phyloP scores from a whole-genome alignment of 2,113 vertebrate species.

The Dasypus novemcinctus region DNA sequence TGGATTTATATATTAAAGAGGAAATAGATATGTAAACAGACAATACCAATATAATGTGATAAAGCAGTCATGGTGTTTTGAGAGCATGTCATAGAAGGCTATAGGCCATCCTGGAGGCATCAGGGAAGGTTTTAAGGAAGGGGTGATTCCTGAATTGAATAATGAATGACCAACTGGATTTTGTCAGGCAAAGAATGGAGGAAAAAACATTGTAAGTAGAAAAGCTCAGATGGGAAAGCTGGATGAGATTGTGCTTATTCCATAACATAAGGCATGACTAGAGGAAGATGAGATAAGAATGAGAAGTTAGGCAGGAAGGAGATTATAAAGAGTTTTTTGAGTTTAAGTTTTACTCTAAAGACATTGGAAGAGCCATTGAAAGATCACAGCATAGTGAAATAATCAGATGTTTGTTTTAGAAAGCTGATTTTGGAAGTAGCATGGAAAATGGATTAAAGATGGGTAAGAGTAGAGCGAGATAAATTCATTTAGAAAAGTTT shows the following conservation, averaged over 20 bases:
- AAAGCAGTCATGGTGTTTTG: neutral
- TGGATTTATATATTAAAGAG: neutral
- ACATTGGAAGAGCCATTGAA: neutral
- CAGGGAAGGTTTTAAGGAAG: neutral
- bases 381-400: neutral
- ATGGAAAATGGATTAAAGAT: neutral
- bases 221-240: neutral
- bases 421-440: constrained; percentile 21
- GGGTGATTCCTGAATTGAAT: neutral
- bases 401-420: neutral
- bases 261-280: neutral
- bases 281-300: neutral
- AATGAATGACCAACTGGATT: neutral
- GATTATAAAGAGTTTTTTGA: neutral
- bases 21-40: neutral
- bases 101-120: neutral
- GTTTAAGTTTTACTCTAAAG: neutral
- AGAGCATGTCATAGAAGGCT: neutral
- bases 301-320: neutral
- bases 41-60: neutral
- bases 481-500: neutral
- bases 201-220: neutral
- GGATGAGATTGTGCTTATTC: neutral
- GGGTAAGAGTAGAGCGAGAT: neutral
- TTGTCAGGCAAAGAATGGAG: neutral